Evolutionary conservation across 2,797 vertebrate species (phyloP).

Genomic region (Petrocephalus sullivani): DNA sequence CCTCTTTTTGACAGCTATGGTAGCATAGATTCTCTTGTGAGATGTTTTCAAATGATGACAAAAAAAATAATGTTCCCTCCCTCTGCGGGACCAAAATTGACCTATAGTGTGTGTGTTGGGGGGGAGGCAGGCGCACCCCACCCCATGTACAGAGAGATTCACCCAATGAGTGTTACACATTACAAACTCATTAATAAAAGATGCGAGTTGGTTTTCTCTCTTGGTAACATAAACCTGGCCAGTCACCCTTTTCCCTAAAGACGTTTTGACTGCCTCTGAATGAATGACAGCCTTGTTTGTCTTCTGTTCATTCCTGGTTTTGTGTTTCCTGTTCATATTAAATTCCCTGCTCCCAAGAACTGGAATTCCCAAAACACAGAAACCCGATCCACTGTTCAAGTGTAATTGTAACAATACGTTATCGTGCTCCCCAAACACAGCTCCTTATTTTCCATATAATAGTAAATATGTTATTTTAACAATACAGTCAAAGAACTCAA

Average conservation of each 20-base stretch:
- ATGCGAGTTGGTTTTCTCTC: background rate
- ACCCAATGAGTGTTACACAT: background rate
- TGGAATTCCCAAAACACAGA: background rate
- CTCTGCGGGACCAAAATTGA: background rate
- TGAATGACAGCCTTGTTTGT: background rate
- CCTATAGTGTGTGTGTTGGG: background rate
- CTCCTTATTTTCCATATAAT: background rate
- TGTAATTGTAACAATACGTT: background rate
- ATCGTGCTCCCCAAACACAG: background rate
- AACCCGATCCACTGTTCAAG: background rate
- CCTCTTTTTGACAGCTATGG: background rate
- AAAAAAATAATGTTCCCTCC: background rate
- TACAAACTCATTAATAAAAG: background rate
- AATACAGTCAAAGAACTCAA: background rate
- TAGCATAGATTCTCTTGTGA: background rate
- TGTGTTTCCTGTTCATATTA: background rate
- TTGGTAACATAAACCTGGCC: background rate
- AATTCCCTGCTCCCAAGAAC: background rate
- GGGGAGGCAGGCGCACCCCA: background rate
- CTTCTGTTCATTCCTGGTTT: background rate
- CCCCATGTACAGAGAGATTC: background rate
- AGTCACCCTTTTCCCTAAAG: background rate
- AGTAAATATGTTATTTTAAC: background rate
- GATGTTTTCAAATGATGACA: background rate
- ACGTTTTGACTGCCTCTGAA: background rate